Base-by-base conservation (phyloP, 2,888 invertebrate genomes). In the Acanthosepion esculentum region DNA sequence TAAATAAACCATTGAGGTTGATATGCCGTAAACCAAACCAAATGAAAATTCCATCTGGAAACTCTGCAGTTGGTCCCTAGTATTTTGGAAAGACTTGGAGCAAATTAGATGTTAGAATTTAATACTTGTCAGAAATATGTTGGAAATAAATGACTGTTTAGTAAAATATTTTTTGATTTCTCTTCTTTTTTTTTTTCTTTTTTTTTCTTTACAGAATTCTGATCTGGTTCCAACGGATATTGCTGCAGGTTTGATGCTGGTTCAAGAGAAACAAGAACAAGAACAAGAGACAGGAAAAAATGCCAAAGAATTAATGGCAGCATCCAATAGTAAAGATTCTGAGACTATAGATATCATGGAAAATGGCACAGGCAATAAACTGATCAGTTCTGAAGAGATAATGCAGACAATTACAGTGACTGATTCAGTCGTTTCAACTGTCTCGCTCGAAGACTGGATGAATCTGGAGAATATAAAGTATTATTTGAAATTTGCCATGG, bases 181-280 rank as follows among this genome's bases (percentile, higher is more conserved):
- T 26, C 29, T 10, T 29, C 29, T 8, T 64, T 41, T 41, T 41
- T 41, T 41, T 41, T 41, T 64, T 64, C 29, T 29, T 26, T 10
- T 2, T 29, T 64, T 8, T 64, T 64, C 29, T 10, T 95, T 95
- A 33, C 95, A 99, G 96, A 98, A 98, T 95, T 98, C 98, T 20
- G 99, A 99, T 97, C 97, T 99, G 91, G 99, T 99, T 0, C 98
- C 99, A 0, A 98, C 99, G 0, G 99, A 99, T 97, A 98, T 99
- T 33, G 98, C 99, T 95, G 99, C 99, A 20, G 99, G 99, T 26
- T 98, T 98, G 96, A 98, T 99, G 48, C 98, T 99, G n/a, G 98
- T 99, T 8, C 98, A 96, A 41, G 95, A 96, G 94, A 95, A 97
- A n/a, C 97, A 97, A 95, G 95, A 95, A 48, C 64, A 64, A 64